Percentiles rank a stretch among this genome's conserved stretches.
phyloP scores from a whole-genome alignment of 2,113 vertebrate species.

The Chitala chitala region DNA sequence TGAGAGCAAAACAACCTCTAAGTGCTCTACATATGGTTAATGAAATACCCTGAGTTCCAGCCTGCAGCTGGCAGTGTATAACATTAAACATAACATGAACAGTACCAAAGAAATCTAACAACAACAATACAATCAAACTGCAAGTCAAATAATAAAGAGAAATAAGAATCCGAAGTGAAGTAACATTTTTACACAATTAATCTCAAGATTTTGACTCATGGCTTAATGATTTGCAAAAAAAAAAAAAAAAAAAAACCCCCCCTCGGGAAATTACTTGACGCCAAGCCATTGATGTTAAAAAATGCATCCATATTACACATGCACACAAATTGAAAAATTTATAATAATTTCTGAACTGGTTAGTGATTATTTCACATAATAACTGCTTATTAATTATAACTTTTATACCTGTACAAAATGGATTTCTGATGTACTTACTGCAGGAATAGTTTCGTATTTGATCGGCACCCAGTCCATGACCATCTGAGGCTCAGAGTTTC shows the following conservation, averaged over 20 bases:
- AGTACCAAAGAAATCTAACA: too few relatives aligned
- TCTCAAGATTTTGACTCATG: neutral
- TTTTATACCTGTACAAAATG: neutral
- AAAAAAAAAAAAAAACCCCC: too few relatives aligned
- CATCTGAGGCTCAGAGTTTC: constrained; percentile 70
- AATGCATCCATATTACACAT: neutral
- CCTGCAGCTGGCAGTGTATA: too few relatives aligned
- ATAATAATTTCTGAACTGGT: neutral
- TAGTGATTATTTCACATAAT: neutral
- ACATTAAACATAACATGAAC: too few relatives aligned
- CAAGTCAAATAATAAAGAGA: too few relatives aligned
- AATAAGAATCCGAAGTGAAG: too few relatives aligned
- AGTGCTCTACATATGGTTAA: too few relatives aligned
- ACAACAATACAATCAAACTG: too few relatives aligned
- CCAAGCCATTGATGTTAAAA: neutral
- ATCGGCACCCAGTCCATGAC: constrained; percentile 79
- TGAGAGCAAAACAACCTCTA: too few relatives aligned
- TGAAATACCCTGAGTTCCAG: too few relatives aligned
- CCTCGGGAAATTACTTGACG: neutral
- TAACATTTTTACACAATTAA: neutral
- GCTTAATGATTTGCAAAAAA: constrained; percentile 10
- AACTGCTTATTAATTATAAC: neutral
- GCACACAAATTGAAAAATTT: neutral
- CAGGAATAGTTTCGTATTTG: constrained; percentile 37
- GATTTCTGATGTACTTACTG: constrained; percentile 42